Evolutionary conservation across 1,140 invertebrate species (phyloP).

Genomic region (Neodiprion lecontei): DNA sequence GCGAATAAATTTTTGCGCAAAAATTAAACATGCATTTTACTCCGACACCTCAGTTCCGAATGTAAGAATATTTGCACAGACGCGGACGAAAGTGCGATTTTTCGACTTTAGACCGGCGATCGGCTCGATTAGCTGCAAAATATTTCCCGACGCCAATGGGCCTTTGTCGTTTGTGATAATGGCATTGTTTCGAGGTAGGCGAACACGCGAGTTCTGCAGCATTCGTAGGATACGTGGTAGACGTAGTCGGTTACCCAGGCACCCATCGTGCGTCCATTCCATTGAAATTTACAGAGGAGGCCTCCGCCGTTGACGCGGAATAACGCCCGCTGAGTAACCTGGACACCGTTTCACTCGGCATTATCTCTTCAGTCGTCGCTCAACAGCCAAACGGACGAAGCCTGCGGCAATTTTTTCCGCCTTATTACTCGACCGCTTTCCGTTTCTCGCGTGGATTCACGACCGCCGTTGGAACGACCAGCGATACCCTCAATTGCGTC

Average conservation of each 20-base stretch:
- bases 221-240: too few relatives aligned
- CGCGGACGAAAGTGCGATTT: too few relatives aligned
- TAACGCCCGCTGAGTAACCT: slow-evolving; percentile 33
- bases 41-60: too few relatives aligned
- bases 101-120: too few relatives aligned
- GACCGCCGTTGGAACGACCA: too few relatives aligned
- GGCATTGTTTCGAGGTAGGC: slow-evolving; percentile 49
- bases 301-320: not conserved
- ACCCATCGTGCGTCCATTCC: not conserved
- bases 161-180: slow-evolving; percentile 45
- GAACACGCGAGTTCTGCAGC: slow-evolving; percentile 16
- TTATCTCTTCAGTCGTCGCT: slow-evolving; percentile 56
- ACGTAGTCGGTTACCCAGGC: not conserved
- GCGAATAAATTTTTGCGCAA: too few relatives aligned
- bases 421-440: not conserved
- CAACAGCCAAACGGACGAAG: not conserved
- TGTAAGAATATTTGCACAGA: too few relatives aligned
- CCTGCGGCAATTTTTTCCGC: not conserved
- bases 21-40: too few relatives aligned
- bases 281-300: slow-evolving; percentile 6
- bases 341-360: slow-evolving; percentile 29
- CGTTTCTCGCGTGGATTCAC: too few relatives aligned
- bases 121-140: slow-evolving; percentile 8
- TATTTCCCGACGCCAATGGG: slow-evolving; percentile 47
- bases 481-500: too few relatives aligned